A percentile compares a stretch with the other conserved stretches of the same genome.
These are phyloP conservation scores for Python bivittatus DNA, from an alignment of 2,113 vertebrate species.

Conservation along the genomic window DNA sequence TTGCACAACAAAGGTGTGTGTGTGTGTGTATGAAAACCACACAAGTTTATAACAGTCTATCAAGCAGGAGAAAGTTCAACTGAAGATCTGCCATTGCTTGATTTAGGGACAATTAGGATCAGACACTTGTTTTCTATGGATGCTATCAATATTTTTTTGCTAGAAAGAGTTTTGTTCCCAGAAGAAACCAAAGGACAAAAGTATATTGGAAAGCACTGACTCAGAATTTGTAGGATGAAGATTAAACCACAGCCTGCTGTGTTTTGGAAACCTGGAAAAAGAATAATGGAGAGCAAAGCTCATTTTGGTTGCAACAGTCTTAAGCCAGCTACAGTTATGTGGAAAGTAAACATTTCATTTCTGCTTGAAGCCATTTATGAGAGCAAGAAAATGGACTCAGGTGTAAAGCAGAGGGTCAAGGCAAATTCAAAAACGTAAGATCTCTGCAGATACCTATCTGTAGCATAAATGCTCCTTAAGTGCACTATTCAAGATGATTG, in stretches of 20 bases:
- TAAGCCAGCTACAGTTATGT: conserved; percentile 68
- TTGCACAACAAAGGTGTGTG: not conserved
- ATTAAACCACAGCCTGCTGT: conserved; percentile 65
- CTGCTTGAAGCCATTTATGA: conserved; percentile 45
- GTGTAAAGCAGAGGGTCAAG: not conserved
- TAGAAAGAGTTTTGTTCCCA: conserved; percentile 36
- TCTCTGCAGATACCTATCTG: not conserved
- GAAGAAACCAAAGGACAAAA: conserved; percentile 44
- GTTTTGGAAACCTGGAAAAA: conserved; percentile 59
- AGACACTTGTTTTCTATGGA: not conserved
- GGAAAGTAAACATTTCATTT: conserved; percentile 60
- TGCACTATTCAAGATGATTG: not conserved
- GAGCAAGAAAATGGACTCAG: conserved; percentile 54
- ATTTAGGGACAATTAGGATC: conserved; percentile 38
- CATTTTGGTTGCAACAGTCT: conserved; percentile 69
- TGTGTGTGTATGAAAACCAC: not conserved
- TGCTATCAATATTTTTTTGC: conserved; percentile 41
- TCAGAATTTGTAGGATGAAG: conserved; percentile 46
- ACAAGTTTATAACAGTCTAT: conserved; percentile 7
- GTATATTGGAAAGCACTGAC: conserved; percentile 37
- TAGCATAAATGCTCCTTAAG: not conserved
- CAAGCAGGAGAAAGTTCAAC: conserved; percentile 41
- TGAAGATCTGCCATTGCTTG: conserved; percentile 31
- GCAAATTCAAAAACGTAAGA: not conserved
- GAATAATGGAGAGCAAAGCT: conserved; percentile 47